Evolutionary conservation across 1,140 invertebrate species (phyloP), one percentile per base, ranked within the genome.

Genomic region (Mamestra configurata): DNA sequence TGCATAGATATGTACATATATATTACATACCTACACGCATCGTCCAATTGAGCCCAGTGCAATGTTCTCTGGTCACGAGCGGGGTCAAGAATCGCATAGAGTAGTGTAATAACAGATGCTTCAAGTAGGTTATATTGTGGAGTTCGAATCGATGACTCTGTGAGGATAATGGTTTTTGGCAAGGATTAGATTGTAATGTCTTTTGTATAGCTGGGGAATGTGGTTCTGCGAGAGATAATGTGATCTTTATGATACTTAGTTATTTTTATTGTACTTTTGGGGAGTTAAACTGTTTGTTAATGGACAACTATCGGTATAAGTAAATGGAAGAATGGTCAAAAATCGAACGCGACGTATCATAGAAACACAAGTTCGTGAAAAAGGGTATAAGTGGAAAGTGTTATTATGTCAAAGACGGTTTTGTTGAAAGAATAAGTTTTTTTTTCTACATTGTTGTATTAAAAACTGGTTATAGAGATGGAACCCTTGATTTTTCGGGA

Each of bases 81-180:
- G 87, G 88, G 91, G 91, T 92, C 91, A 92, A 91, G 82, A 90
- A 46, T 85, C 83, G 70, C 90, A 90, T 70, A 89, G 89, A 92
- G 43, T 85, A 84, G 15, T 4, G 15, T 81, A 35, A 75, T 37
- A 61, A 51, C 55, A 82, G 82, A 85, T 75, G 68, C 13, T 64
- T 8, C 35, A 59, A 22, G 11, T 51, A n/a, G 5, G 55, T 72
- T 71, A 53, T 78, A 57, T 73, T 66, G 53, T 13, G 53, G 10
- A 22, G 53, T 57, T 64, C 35, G 8, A 66, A 27, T 66, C 61
- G 61, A 66, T 57, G 61, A 37, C 61, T 66, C 61, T 40, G 18
- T 40, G 61, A 40, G 61, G 61, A 66, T 66, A 66, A 66, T 64
- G 61, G 35, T 0, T 40, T 43, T 22, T 13, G 31, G 35, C 40